These are phyloP conservation scores for Euglossa dilemma DNA, from an alignment of 1,140 invertebrate species.

Conservation along the genomic window DNA sequence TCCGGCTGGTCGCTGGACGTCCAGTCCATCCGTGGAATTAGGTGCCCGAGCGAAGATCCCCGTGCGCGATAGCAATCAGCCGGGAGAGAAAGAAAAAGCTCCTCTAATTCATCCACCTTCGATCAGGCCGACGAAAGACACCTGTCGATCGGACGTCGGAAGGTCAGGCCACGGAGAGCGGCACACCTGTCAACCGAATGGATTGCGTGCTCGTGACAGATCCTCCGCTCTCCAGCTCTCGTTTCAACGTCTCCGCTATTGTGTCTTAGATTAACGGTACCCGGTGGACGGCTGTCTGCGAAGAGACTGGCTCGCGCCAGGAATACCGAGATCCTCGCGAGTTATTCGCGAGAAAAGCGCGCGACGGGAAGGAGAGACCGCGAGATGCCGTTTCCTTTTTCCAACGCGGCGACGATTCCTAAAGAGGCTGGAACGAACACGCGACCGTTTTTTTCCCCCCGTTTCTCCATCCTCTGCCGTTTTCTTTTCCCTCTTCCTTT, in stretches of 20 bases:
- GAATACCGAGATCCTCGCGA: slow-evolving; percentile 38
- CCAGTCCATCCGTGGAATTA: neutral
- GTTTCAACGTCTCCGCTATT: slow-evolving; percentile 61
- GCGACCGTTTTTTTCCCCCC: neutral
- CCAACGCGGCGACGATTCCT: neutral
- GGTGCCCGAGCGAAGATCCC: neutral
- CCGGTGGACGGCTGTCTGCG: slow-evolving; percentile 47
- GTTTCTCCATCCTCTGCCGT: too few species aligned
- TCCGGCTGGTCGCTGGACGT: too few species aligned
- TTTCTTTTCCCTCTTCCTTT: neutral
- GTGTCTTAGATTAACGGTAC: slow-evolving; percentile 77
- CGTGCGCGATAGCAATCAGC: neutral
- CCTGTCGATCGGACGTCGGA: slow-evolving; percentile 16
- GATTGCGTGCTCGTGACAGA: slow-evolving; percentile 5
- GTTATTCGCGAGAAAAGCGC: neutral
- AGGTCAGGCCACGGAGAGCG: slow-evolving; percentile 1
- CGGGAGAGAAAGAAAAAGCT: neutral
- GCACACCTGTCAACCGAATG: slow-evolving; percentile 13
- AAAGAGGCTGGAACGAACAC: neutral
- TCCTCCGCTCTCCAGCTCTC: neutral
- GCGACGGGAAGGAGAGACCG: neutral
- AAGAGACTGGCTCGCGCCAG: slow-evolving; percentile 24
- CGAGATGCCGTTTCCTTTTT: neutral
- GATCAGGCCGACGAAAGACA: neutral
- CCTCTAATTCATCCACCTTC: too few species aligned